Evolutionary conservation across 2,888 invertebrate genomes (phyloP).

Genomic region (Octodonta nipae): DNA sequence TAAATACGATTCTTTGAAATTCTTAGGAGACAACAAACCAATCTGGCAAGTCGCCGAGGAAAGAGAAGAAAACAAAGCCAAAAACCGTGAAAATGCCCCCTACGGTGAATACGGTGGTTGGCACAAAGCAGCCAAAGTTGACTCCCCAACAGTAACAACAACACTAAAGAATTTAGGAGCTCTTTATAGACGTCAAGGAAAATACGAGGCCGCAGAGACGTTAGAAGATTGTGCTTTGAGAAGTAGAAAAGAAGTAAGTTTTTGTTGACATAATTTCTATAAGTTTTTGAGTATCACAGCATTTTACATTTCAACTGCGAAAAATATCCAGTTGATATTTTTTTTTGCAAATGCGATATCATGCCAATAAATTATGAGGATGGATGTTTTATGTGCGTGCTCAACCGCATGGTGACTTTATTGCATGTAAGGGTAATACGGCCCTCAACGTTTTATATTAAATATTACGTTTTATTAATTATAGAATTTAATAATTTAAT

Average conservation of each 20-base stretch:
- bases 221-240: constrained; percentile 95
- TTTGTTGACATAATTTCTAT: background rate
- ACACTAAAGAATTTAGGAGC: constrained; percentile 97
- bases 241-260: constrained; percentile 80
- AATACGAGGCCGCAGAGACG: constrained; percentile 98
- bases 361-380: too few relatives aligned
- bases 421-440: too few relatives aligned
- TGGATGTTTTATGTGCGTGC: too few relatives aligned
- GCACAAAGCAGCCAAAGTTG: constrained; percentile 97
- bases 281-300: background rate
- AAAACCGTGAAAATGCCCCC: constrained; percentile 77
- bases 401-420: too few relatives aligned
- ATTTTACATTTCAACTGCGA: too few relatives aligned
- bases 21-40: constrained; percentile 81
- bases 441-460: too few relatives aligned
- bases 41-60: constrained; percentile 99
- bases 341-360: too few relatives aligned
- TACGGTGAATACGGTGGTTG: constrained; percentile 89
- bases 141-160: constrained; percentile 92
- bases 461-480: too few relatives aligned
- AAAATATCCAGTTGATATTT: too few relatives aligned
- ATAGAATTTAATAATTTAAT: too few relatives aligned
- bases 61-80: constrained; percentile 84
- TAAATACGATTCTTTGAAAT: too few relatives aligned
- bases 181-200: constrained; percentile 93